These are phyloP conservation scores for Smithornis capensis DNA, from an alignment of 2,113 vertebrate species.

Conservation along the genomic window DNA sequence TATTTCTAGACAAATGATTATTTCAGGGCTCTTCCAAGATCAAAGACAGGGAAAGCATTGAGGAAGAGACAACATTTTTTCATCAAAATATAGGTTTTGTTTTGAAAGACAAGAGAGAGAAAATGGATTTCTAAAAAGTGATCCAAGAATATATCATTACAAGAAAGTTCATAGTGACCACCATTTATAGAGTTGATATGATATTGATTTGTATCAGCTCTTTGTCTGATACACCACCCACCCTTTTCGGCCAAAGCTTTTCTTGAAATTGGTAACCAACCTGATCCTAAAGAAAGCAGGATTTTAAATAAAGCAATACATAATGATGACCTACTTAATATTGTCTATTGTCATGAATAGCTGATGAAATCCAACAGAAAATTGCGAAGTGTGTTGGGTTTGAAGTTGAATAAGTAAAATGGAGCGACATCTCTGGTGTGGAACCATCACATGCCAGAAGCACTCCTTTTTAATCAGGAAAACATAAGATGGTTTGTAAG, in stretches of 20 bases:
- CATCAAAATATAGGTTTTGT: background rate
- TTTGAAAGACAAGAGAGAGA: background rate
- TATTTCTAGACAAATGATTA: slow-evolving; percentile 53
- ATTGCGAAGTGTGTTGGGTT: background rate
- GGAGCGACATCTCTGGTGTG: background rate
- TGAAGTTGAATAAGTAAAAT: background rate
- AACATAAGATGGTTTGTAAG: background rate
- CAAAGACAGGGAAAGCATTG: slow-evolving; percentile 1
- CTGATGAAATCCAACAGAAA: background rate
- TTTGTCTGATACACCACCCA: background rate
- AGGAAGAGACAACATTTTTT: background rate
- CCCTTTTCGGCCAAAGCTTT: background rate
- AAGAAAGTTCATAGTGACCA: background rate
- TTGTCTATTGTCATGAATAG: background rate
- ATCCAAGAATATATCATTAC: background rate
- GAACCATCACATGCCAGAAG: background rate
- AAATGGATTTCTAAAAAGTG: background rate
- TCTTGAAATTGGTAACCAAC: background rate
- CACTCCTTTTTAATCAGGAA: background rate
- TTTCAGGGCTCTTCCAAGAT: slow-evolving; percentile 39
- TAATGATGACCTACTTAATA: background rate
- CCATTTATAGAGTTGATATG: background rate
- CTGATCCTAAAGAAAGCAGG: background rate
- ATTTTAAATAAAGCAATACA: background rate
- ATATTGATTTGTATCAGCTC: background rate